Evolutionary conservation across 2,797 vertebrate species (phyloP), one percentile per base, ranked within the genome.

Genomic region (Manis pentadactyla): DNA sequence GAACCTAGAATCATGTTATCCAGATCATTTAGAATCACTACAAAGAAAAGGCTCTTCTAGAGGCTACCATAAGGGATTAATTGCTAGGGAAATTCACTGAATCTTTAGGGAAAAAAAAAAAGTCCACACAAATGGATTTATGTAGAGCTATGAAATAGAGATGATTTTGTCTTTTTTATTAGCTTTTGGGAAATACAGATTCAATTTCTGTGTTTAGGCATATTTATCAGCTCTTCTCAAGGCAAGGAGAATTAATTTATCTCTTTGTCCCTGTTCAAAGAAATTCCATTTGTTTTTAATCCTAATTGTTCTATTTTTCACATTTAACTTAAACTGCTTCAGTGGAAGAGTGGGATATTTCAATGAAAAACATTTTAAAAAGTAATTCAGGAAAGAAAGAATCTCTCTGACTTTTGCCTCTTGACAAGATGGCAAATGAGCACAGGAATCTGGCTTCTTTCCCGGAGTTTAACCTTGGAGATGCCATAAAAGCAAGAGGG

Each of bases 381-480:
- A 68, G 29, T 2, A 46, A 46, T 10, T 64, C 39, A 34, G 31
- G 66, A 75, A 87, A 69, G 9, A 25, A n/a, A 51, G 46, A 18
- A 18, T 63, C 12, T 63, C 12, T 61, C 55, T 88, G 42, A 87
- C n/a, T 74, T 74, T 19, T 63, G 27, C 6, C 34, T 85, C 77
- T 61, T 66, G 74, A 93, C 49, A 91, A 63, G 46, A 82, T 74
- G 34, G 53, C 63, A 88, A 57, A 83, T 0, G 21, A 71, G 14
- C 49, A 14, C 5, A 77, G 39, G 31, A 61, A 92, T 23, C 77
- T 96, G 94, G 71, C 66, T 90, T 4, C 23, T 83, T 94, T 96
- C 90, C 87, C 90, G 94, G 87, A 87, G 7, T 3, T 95, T 96
- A 66, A 87, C 55, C 64, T 90, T 92, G 77, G 39, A 94, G 71